Evolutionary conservation across 2,113 vertebrate species (phyloP).

Genomic region (Pristiophorus japonicus): DNA sequence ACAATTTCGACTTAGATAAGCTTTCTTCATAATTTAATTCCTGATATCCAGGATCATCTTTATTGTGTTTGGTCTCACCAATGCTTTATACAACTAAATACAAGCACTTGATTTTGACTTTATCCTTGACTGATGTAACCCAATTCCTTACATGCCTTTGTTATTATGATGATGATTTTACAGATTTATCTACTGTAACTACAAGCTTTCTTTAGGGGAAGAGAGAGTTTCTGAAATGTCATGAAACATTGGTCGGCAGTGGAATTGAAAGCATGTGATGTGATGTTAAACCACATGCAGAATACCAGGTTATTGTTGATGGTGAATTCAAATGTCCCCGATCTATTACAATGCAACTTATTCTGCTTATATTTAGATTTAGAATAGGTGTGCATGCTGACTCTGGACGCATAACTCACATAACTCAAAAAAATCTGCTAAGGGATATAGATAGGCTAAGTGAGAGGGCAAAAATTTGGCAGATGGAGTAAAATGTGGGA

Average conservation of each 20-base stretch:
- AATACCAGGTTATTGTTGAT: neutral
- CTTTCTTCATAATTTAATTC: neutral
- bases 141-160: neutral
- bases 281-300: neutral
- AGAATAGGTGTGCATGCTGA: neutral
- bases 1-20: neutral
- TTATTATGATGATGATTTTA: neutral
- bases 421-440: too few species aligned
- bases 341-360: neutral
- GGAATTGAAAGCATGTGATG: neutral
- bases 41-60: neutral
- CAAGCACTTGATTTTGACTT: neutral
- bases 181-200: neutral
- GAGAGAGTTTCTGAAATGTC: neutral
- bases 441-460: too few species aligned
- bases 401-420: too few species aligned
- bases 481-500: too few species aligned
- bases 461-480: too few species aligned
- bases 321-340: neutral
- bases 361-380: neutral
- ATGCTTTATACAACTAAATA: neutral
- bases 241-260: neutral
- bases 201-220: neutral
- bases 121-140: neutral
- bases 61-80: neutral